Percentiles rank a stretch among this genome's conserved stretches.
Evolutionary conservation across 2,113 vertebrate species (phyloP).

Genomic region (Albula goreensis): DNA sequence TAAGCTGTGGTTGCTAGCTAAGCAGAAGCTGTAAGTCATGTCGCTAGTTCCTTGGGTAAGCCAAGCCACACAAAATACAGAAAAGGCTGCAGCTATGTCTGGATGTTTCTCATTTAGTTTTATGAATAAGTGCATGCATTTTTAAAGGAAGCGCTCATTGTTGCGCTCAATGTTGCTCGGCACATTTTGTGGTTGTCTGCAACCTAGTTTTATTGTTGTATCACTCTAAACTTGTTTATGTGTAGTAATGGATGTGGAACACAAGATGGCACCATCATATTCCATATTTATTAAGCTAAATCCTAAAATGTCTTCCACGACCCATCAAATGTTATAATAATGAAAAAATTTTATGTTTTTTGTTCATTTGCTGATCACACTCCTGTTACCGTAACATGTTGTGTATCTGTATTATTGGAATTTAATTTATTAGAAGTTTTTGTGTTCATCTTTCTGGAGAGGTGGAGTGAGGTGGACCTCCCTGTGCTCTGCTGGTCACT

Average conservation of each 20-base stretch:
- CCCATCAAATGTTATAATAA: no score
- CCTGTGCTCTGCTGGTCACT: no score
- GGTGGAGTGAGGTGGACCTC: no score
- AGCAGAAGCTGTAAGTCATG: background rate
- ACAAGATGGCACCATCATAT: background rate
- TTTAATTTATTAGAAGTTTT: no score
- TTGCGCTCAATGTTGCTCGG: no score
- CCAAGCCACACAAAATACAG: background rate
- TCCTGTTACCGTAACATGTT: no score
- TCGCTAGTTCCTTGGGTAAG: background rate
- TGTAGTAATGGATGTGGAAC: background rate
- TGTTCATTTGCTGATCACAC: no score
- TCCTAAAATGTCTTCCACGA: background rate
- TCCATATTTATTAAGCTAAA: background rate
- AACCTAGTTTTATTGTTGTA: background rate
- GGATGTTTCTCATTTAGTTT: background rate
- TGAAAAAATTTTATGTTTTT: no score
- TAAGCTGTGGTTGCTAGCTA: background rate
- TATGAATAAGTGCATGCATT: background rate
- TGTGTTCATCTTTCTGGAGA: no score
- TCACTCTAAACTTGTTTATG: background rate
- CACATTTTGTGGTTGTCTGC: background rate
- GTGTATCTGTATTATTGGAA: no score
- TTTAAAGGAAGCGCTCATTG: no score
- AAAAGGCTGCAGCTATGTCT: background rate